Base-by-base conservation (phyloP, 2,113 vertebrate genomes). In the Cinclus cinclus region DNA sequence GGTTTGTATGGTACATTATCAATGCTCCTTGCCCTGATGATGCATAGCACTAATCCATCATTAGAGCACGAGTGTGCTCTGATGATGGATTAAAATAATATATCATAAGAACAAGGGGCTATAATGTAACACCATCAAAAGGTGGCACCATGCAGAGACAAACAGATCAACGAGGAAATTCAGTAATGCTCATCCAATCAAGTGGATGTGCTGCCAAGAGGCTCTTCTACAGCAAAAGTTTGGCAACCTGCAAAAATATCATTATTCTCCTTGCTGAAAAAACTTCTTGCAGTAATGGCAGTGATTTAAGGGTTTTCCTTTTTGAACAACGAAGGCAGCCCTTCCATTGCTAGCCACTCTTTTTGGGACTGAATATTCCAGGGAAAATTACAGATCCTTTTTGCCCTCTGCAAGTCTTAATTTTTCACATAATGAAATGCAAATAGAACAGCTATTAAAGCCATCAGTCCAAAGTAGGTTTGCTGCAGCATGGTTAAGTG, bases 61-160 rank as follows among this genome's bases (percentile, higher is more conserved):
- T 68, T 63, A 87, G 44, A 96, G 92, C 63, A 87, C 93, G 85
- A 91, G 83, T 44, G 68, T 94, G 86, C 87, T 88, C 75, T 63
- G 94, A 89, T 93, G 96, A 96, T 97, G 94, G 92, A 97, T 96
- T 97, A 90, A 97, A 96, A 97, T 96, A 96, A 97, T 96, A 95
- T 97, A 96, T 96, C 96, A 96, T 95, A 75, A 87, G 95, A 97
- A 96, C 96, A 97, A 97, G 96, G 88, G 87, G 70, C 73, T 94
- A 82, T 95, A 97, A 96, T 95, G 83, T 93, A 96, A 81, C 93
- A 90, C 92, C 7, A 6, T 96, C 94, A 94, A 96, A 95, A 97
- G 95, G 94, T 96, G 92, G 97, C 95, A 96, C 95, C 96, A 89
- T 63, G 92, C 30, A 15, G 97, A 97, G 92, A 94, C 87, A 92